Conservation (phyloP, 2,113 vertebrate genomes). For the Perca fluviatilis region DNA sequence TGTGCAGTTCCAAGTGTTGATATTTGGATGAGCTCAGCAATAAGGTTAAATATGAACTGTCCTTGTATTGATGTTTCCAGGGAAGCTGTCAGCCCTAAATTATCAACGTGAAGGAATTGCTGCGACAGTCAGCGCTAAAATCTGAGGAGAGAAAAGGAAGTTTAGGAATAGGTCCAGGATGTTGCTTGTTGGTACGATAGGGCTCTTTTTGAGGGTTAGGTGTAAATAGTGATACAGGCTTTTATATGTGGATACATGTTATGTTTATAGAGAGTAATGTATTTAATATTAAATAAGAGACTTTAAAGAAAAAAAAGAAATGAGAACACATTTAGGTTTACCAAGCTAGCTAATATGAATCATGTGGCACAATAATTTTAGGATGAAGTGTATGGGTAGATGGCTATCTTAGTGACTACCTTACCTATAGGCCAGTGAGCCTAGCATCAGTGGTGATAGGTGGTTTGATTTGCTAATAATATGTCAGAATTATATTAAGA, state of each 20-base stretch:
- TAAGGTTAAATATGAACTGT: conserved; percentile 9
- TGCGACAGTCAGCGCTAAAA: conserved; percentile 65
- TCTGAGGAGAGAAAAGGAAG: background rate
- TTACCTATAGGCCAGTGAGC: too few species aligned
- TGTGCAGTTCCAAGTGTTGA: conserved; percentile 4
- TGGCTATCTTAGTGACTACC: too few species aligned
- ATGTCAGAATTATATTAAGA: too few species aligned
- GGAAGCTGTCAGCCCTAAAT: background rate
- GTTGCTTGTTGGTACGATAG: conserved; percentile 38
- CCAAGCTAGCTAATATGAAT: too few species aligned
- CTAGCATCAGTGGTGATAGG: too few species aligned
- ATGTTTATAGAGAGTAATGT: conserved; percentile 65
- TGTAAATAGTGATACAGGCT: conserved; percentile 61
- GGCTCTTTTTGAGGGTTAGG: conserved; percentile 29
- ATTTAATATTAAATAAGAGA: conserved; percentile 70
- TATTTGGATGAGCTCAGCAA: conserved; percentile 27
- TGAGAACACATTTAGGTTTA: too few species aligned
- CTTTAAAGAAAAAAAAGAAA: conserved; percentile 23
- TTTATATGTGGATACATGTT: conserved; percentile 69
- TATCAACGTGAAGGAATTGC: conserved; percentile 35
- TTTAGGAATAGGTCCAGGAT: conserved; percentile 7
- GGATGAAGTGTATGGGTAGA: too few species aligned
- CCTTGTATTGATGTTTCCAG: conserved; percentile 9
- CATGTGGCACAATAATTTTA: too few species aligned
- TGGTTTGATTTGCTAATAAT: too few species aligned